A percentile compares a stretch with the other conserved stretches of the same genome.
phyloP scores from a whole-genome alignment of 2,797 vertebrate species.

The Pipistrellus pipistrellus region DNA sequence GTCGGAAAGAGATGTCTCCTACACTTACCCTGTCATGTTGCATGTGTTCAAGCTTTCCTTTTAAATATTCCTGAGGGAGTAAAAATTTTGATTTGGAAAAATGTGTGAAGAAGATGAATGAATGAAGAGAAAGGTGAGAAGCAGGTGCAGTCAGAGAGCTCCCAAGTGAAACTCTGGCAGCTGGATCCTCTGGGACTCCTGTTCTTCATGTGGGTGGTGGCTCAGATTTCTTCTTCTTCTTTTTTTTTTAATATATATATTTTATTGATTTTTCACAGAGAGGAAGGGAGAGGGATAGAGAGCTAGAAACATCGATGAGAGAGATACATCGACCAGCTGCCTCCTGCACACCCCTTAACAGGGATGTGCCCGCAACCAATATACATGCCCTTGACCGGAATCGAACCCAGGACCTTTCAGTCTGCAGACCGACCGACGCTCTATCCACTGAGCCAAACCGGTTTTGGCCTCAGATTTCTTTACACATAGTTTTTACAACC shows the following conservation, averaged over 20 bases:
- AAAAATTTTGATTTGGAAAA: neutral
- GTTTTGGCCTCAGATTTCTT: neutral
- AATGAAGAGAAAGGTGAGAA: neutral
- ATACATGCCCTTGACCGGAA: no score
- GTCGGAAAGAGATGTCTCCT: neutral
- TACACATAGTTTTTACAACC: neutral
- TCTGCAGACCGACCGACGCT: no score
- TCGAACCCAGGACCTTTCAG: no score
- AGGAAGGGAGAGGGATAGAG: no score
- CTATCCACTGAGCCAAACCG: no score
- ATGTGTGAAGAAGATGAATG: neutral
- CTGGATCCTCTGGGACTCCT: neutral
- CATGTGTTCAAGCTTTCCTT: neutral
- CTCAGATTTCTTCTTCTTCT: neutral
- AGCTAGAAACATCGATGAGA: no score
- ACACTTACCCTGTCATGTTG: neutral
- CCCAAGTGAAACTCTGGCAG: neutral
- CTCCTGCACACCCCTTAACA: no score
- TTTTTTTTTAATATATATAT: no score
- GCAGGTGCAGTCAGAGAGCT: no score
- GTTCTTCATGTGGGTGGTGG: neutral
- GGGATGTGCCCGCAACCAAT: no score
- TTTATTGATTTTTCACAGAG: no score
- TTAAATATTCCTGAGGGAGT: neutral
- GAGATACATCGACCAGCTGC: no score